These are phyloP conservation scores for Melangyna quadrimaculata DNA, from an alignment of 2,888 invertebrate genomes.

Conservation along the genomic window DNA sequence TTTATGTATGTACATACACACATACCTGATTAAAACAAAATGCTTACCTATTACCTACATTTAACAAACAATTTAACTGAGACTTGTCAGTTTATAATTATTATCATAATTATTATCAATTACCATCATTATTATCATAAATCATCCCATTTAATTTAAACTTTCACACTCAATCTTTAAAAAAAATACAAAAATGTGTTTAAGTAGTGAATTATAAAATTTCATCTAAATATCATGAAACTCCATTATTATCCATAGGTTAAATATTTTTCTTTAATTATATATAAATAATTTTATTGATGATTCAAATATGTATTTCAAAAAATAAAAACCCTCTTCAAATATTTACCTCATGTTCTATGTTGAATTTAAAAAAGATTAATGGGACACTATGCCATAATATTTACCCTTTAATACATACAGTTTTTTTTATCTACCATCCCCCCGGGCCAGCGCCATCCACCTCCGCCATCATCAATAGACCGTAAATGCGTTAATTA, in stretches of 20 bases:
- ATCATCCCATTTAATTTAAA: background rate
- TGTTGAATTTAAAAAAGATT: slow-evolving; percentile 38
- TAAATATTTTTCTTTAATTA: slow-evolving; percentile 7
- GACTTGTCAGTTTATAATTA: too few species aligned
- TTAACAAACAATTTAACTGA: too few species aligned
- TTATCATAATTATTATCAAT: background rate
- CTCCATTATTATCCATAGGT: background rate
- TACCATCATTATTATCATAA: background rate
- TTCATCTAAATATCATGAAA: slow-evolving; percentile 1
- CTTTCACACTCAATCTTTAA: background rate
- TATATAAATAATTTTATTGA: slow-evolving; percentile 27
- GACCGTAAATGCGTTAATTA: slow-evolving; percentile 49
- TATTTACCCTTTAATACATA: slow-evolving; percentile 6
- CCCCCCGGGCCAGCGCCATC: too few species aligned
- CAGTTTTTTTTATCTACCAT: background rate
- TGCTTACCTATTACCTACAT: too few species aligned
- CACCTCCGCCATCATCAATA: background rate
- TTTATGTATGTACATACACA: too few species aligned
- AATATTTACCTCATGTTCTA: slow-evolving; percentile 39
- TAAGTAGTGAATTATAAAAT: background rate
- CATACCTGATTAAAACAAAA: too few species aligned
- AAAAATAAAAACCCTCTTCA: background rate
- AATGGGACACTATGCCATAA: slow-evolving; percentile 52
- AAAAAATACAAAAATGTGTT: background rate
- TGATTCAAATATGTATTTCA: too few species aligned